phyloP scores from a whole-genome alignment of 2,113 vertebrate species.

The Scomber scombrus region DNA sequence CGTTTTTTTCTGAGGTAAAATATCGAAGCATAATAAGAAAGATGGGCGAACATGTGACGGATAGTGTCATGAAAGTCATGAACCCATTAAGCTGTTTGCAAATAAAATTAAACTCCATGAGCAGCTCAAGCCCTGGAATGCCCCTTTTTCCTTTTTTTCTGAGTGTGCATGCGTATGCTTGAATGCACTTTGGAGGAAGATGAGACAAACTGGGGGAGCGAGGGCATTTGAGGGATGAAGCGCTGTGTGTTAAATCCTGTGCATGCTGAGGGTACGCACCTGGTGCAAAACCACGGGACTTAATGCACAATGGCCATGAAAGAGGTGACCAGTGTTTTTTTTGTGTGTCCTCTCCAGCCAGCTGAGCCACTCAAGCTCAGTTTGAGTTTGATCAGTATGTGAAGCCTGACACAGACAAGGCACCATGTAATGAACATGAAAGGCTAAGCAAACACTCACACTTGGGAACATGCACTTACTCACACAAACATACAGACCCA shows the following conservation, averaged over 20 bases:
- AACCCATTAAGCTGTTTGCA: slow-evolving; percentile 44
- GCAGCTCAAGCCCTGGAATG: neutral
- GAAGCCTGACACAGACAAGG: slow-evolving; percentile 57
- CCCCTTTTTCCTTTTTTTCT: neutral
- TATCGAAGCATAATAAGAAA: slow-evolving; percentile 25
- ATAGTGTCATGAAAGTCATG: slow-evolving; percentile 20
- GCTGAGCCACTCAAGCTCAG: slow-evolving; percentile 58
- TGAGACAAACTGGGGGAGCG: slow-evolving; percentile 4
- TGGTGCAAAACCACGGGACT: slow-evolving; percentile 49
- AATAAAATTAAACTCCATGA: slow-evolving; percentile 5
- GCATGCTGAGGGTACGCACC: slow-evolving; percentile 43
- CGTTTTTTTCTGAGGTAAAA: slow-evolving; percentile 20
- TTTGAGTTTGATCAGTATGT: slow-evolving; percentile 64
- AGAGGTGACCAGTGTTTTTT: slow-evolving; percentile 43
- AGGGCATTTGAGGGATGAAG: slow-evolving; percentile 37
- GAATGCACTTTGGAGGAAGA: slow-evolving; percentile 43
- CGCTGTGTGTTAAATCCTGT: slow-evolving; percentile 40
- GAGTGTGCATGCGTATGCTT: neutral
- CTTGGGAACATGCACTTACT: slow-evolving; percentile 6
- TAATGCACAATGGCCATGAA: slow-evolving; percentile 44
- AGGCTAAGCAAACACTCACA: slow-evolving; percentile 57
- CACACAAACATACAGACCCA: neutral
- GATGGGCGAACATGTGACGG: neutral
- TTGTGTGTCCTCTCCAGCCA: slow-evolving; percentile 50
- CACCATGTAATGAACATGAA: slow-evolving; percentile 59